These are phyloP conservation scores for Frankliniella intonsa DNA, from an alignment of 2,888 invertebrate genomes.

Conservation along the genomic window DNA sequence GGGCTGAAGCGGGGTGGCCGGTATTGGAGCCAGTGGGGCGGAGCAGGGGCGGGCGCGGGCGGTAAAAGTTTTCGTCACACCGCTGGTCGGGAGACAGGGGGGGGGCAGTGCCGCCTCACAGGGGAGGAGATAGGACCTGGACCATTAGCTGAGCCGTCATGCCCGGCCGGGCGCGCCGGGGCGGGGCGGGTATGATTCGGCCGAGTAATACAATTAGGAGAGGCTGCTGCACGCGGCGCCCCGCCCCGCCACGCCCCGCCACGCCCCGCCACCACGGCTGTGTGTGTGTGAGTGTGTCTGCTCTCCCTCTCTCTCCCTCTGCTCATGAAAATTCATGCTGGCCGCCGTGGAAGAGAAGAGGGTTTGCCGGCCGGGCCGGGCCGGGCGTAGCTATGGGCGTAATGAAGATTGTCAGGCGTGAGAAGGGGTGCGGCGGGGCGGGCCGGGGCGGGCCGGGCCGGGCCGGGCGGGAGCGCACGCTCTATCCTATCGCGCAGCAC, in stretches of 20 bases:
- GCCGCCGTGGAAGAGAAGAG: conserved; percentile 7
- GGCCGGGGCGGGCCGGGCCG: background rate
- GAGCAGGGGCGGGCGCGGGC: too few relatives aligned
- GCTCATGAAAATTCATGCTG: background rate
- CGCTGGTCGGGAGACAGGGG: too few relatives aligned
- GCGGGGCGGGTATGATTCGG: background rate
- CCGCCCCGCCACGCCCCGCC: background rate
- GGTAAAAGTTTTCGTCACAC: too few relatives aligned
- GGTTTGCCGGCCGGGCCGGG: background rate
- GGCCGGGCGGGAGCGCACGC: background rate
- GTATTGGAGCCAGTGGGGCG: too few relatives aligned
- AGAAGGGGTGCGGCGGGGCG: background rate
- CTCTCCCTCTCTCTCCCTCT: background rate
- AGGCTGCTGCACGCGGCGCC: background rate
- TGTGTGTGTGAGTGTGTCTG: too few relatives aligned
- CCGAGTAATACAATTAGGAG: conserved; percentile 6
- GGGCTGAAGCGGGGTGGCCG: too few relatives aligned
- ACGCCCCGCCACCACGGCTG: background rate
- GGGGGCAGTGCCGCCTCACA: too few relatives aligned
- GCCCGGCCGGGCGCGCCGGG: background rate
- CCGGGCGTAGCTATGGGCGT: background rate
- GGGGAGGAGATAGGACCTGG: background rate
- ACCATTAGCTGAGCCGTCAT: background rate
- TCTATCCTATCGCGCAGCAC: background rate
- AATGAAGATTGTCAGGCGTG: conserved; percentile 16